Conservation (phyloP, 2,888 invertebrate genomes). For the Leucoptera coffeella region DNA sequence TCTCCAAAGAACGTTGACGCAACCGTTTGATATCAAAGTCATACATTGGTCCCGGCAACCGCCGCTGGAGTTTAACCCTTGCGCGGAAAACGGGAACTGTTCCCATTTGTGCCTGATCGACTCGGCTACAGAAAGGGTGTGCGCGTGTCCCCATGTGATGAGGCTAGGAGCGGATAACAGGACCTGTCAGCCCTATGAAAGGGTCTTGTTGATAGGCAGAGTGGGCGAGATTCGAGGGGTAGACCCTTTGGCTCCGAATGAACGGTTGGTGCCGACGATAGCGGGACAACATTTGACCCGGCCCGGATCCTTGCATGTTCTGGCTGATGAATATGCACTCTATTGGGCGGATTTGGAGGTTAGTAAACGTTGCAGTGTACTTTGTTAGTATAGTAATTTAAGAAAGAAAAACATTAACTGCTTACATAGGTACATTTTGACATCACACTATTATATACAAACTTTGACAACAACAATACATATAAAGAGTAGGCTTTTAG, state of each 20-base stretch:
- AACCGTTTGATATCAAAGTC: constrained; percentile 85
- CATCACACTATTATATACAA: too few relatives aligned
- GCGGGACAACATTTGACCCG: constrained; percentile 63
- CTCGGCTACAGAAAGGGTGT: constrained; percentile 56
- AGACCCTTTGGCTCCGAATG: constrained; percentile 67
- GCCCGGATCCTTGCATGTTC: constrained; percentile 66
- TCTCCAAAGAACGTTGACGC: constrained; percentile 75
- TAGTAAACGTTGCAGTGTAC: constrained; percentile 3
- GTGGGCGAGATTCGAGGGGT: constrained; percentile 77
- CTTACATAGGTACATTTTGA: too few relatives aligned
- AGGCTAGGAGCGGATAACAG: constrained; percentile 59
- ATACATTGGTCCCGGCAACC: constrained; percentile 39
- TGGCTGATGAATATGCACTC: constrained; percentile 58
- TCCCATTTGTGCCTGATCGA: constrained; percentile 77
- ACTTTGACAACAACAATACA: too few relatives aligned
- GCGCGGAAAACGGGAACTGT: constrained; percentile 64
- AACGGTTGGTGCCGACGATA: constrained; percentile 77
- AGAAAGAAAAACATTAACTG: too few relatives aligned
- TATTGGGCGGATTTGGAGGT: constrained; percentile 75
- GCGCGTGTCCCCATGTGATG: constrained; percentile 87
- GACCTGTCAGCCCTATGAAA: constrained; percentile 71
- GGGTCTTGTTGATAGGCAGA: constrained; percentile 70
- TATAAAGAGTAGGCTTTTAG: too few relatives aligned
- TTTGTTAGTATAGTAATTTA: neutral
- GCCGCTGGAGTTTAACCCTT: constrained; percentile 50